Percentiles rank a stretch among this genome's conserved stretches.
phyloP scores from a whole-genome alignment of 1,140 invertebrate genomes.

The Neocloeon triangulifer region DNA sequence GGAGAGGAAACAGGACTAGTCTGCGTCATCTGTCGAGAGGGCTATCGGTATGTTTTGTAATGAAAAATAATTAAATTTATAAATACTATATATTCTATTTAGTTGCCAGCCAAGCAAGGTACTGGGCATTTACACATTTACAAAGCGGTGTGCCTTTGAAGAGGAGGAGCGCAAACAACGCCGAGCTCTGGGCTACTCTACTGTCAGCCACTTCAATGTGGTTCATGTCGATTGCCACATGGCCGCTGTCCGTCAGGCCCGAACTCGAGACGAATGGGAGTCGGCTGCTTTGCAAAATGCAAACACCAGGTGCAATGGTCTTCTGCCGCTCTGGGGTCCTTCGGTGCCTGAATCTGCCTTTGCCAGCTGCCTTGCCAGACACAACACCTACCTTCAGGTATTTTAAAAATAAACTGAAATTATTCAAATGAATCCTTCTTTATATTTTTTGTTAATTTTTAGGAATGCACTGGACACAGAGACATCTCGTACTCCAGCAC shows the following conservation, averaged over 20 bases:
- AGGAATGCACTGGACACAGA: constrained; percentile 58
- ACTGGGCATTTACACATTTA: constrained; percentile 91
- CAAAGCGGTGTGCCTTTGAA: constrained; percentile 85
- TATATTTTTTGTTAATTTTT: no score
- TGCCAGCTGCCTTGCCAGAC: constrained; percentile 76
- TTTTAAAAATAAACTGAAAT: no score
- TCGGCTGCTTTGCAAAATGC: constrained; percentile 93
- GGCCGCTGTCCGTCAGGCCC: constrained; percentile 64
- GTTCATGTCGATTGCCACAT: constrained; percentile 97
- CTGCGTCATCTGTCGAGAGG: constrained; percentile 95
- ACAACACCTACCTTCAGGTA: constrained; percentile 55
- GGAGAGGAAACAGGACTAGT: constrained; percentile 89
- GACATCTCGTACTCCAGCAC: constrained; percentile 75
- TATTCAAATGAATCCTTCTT: no score
- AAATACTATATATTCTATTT: no score
- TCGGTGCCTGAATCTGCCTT: constrained; percentile 87
- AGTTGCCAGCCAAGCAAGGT: constrained; percentile 83
- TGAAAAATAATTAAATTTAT: no score
- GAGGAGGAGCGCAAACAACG: constrained; percentile 72
- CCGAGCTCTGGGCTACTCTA: constrained; percentile 70
- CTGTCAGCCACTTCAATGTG: constrained; percentile 95
- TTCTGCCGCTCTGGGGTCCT: constrained; percentile 89
- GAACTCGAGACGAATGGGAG: constrained; percentile 87
- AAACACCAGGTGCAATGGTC: constrained; percentile 89
- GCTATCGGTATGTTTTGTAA: no score